Conservation (phyloP, 2,888 invertebrate species). For the Stenotaenia linearis region DNA sequence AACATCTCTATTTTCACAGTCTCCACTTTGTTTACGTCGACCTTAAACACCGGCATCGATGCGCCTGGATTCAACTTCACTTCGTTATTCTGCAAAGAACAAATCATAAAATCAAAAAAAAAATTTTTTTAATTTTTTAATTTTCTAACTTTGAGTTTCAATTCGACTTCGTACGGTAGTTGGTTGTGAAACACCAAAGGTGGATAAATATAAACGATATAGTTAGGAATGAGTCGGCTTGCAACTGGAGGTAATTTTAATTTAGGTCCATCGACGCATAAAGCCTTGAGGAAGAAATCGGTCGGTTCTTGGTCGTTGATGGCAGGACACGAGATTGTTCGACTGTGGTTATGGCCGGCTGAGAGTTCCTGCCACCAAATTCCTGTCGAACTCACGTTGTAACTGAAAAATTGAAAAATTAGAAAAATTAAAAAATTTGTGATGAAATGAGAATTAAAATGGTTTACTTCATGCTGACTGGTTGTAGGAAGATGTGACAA, state of each 20-base stretch:
- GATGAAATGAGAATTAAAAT: neutral
- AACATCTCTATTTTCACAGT: constrained; percentile 49
- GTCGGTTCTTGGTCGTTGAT: constrained; percentile 55
- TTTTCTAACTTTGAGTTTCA: constrained; percentile 47
- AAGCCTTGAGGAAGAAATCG: constrained; percentile 58
- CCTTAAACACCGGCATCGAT: constrained; percentile 61
- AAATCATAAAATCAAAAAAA: neutral
- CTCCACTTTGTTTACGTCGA: constrained; percentile 57
- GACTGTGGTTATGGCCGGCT: constrained; percentile 59
- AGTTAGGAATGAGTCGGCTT: constrained; percentile 61
- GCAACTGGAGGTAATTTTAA: constrained; percentile 39
- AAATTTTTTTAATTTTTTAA: neutral
- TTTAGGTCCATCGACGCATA: constrained; percentile 53
- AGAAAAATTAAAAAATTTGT: neutral
- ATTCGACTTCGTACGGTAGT: constrained; percentile 65
- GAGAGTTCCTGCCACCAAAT: constrained; percentile 74
- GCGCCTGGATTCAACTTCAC: constrained; percentile 51
- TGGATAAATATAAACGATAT: constrained; percentile 64
- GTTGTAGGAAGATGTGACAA: constrained; percentile 67
- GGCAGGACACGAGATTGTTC: constrained; percentile 63
- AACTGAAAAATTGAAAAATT: constrained; percentile 48
- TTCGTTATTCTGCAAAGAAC: constrained; percentile 33
- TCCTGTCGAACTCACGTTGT: constrained; percentile 63
- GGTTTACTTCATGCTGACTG: constrained; percentile 66
- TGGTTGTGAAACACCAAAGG: constrained; percentile 70